Conservation (phyloP, 2,888 invertebrate genomes). For the Drosophila paracracens region DNA sequence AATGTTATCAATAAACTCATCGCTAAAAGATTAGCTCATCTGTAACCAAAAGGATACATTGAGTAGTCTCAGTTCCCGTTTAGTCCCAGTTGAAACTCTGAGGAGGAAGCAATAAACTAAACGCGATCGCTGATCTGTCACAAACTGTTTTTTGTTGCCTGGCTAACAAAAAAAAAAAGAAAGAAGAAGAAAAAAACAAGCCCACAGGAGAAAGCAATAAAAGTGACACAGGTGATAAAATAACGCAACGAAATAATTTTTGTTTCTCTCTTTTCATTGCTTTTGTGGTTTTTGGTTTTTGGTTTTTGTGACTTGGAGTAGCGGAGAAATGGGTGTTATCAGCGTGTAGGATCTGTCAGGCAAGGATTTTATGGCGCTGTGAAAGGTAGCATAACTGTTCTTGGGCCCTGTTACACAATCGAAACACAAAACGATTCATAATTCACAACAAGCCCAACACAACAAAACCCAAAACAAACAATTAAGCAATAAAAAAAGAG, state of each 20-base stretch:
- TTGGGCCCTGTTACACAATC: constrained; percentile 75
- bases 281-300: constrained; percentile 2
- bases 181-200: neutral
- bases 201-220: constrained; percentile 70
- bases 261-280: constrained; percentile 25
- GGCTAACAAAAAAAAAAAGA: neutral
- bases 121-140: constrained; percentile 77
- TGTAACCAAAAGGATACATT: neutral
- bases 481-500: constrained; percentile 78
- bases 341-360: constrained; percentile 66
- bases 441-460: constrained; percentile 42
- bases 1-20: constrained; percentile 31
- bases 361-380: constrained; percentile 65
- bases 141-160: constrained; percentile 28
- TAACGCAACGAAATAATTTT: constrained; percentile 80
- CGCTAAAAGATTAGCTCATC: neutral
- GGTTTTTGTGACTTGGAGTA: constrained; percentile 46
- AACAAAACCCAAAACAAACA: constrained; percentile 61
- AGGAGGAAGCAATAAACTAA: constrained; percentile 82
- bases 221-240: constrained; percentile 82
- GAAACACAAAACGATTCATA: constrained; percentile 68
- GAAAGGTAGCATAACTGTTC: constrained; percentile 72
- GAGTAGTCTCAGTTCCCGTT: constrained; percentile 4
- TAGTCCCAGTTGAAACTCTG: constrained; percentile 5
- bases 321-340: constrained; percentile 70